Evolutionary conservation across 1,140 invertebrate genomes (phyloP), one percentile per base, ranked within the genome.

Genomic region (Argopecten irradians): DNA sequence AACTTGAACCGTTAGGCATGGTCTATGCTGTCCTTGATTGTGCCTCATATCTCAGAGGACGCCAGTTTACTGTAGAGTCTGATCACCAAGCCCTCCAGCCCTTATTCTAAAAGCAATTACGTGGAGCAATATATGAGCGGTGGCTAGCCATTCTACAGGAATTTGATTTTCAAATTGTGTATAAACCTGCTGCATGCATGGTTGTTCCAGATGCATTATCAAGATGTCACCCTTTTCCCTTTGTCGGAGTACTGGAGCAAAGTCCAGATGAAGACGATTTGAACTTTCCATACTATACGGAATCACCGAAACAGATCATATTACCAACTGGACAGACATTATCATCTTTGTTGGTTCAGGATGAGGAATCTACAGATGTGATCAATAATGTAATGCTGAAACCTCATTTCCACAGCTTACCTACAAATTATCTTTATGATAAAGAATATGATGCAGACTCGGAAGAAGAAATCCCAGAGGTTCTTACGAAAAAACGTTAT

Each of bases 1-100:
- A 89, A 83, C 43, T 89, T 28, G 88, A 89, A 32, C 36, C 86
- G 32, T 33, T 89, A 71, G 88, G 84, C 9, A 89, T 89, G 85
- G 41, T 85, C 1, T 35, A n/a, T 36, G 33, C 34, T 22, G 34
- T 88, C 2, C 84, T 88, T 34, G 84, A 88, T 13, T 88, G 87
- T 85, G 39, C 87, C 3, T 34, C 34, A 22, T 88, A 88, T 88
- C 82, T 88, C 13, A 5, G 84, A 71, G 84, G 83, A 22, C 46
- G 36, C 33, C 33, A 82, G 34, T 55, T 85, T 82, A 34, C 82
- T 82, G 83, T 88, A 19, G 46, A 84, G 34, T 88, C 83, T 85
- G 87, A 85, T 19, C 83, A 85, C 46, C 39, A 88, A 36, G 83
- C 87, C 35, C 36, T 85, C n/a, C 46, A 88, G 33, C 86, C 83